Conservation (phyloP, 2,888 invertebrate genomes). For the Muscina levida region DNA sequence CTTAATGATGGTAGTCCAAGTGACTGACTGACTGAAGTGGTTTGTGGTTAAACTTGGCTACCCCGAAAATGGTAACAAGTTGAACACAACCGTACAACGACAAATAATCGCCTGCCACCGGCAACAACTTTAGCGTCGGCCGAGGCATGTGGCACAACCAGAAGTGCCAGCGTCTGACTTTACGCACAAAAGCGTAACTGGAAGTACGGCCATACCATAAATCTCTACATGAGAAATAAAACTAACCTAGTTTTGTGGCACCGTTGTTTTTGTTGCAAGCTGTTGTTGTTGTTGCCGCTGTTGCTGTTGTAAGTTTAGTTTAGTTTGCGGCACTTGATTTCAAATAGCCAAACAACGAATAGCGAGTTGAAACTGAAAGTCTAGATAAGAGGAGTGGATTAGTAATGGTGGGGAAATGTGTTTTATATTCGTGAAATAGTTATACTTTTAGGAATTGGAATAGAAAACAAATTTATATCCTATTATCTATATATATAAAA, state of each 20-base stretch:
- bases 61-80: slow-evolving; percentile 63
- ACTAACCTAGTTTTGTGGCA: slow-evolving; percentile 59
- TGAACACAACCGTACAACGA: slow-evolving; percentile 47
- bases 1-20: background rate
- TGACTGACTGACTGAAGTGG: background rate
- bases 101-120: slow-evolving; percentile 48
- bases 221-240: slow-evolving; percentile 45
- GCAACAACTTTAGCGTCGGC: background rate
- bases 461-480: too few relatives aligned
- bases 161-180: background rate
- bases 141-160: slow-evolving; percentile 5
- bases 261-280: slow-evolving; percentile 25
- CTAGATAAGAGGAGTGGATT: background rate
- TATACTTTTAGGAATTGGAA: too few relatives aligned
- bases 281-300: too few relatives aligned
- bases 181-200: slow-evolving; percentile 57
- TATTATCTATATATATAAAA: too few relatives aligned
- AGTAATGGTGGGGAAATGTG: too few relatives aligned
- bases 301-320: slow-evolving; percentile 27
- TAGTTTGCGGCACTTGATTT: slow-evolving; percentile 13
- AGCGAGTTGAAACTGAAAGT: slow-evolving; percentile 2
- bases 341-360: background rate
- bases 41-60: slow-evolving; percentile 63
- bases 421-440: too few relatives aligned
- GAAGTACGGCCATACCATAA: slow-evolving; percentile 56